phyloP scores from a whole-genome alignment of 1,140 invertebrate genomes.

The Drosophila suzukii region DNA sequence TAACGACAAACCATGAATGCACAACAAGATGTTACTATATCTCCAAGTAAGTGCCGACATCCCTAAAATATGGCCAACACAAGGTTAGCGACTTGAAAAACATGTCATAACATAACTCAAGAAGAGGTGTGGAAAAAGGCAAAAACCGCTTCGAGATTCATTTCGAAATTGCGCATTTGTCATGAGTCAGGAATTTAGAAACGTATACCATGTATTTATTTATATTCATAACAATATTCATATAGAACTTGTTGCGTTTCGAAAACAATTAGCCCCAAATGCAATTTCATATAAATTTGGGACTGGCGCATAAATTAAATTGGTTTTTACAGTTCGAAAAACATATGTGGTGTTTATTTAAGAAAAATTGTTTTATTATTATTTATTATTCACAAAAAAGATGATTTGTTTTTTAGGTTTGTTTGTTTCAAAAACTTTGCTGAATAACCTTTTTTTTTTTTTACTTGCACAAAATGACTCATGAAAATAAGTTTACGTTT shows the following conservation, averaged over 20 bases:
- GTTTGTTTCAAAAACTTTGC: not conserved
- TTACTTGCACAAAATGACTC: not conserved
- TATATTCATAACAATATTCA: conserved; percentile 21
- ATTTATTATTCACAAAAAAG: not conserved
- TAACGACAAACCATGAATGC: conserved; percentile 2
- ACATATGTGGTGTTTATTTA: not conserved
- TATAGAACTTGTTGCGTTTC: conserved; percentile 62
- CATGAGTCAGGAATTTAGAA: conserved; percentile 26
- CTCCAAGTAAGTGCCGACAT: conserved; percentile 47
- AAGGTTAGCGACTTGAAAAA: conserved; percentile 25
- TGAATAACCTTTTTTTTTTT: not conserved
- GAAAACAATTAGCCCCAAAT: conserved; percentile 20
- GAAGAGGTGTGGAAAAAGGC: conserved; percentile 10
- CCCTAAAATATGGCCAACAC: conserved; percentile 30
- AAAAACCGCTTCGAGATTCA: conserved; percentile 15
- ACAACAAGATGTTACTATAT: conserved; percentile 3
- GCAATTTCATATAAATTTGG: conserved; percentile 24
- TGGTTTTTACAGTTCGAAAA: conserved; percentile 12
- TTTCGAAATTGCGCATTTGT: conserved; percentile 61
- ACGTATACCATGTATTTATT: conserved; percentile 3
- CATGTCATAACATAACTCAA: conserved; percentile 41
- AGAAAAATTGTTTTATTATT: not conserved
- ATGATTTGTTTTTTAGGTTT: not conserved
- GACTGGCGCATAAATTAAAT: conserved; percentile 53
- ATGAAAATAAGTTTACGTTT: conserved; percentile 1